phyloP scores from a whole-genome alignment of 2,888 invertebrate genomes.

The Nebria salina region DNA sequence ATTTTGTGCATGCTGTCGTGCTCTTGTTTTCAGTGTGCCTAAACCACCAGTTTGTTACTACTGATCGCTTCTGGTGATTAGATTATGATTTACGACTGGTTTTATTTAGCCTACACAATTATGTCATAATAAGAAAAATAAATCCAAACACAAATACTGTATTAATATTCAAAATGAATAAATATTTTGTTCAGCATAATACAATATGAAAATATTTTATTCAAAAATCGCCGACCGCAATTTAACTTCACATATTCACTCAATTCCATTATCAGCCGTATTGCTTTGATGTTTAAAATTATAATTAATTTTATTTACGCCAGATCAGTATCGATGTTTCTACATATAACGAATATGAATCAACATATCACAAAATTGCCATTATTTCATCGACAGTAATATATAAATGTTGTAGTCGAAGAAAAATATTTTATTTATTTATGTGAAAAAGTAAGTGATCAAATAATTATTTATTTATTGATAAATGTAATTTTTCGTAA shows the following conservation, averaged over 20 bases:
- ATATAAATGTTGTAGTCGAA: not conserved
- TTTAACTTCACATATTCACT: not conserved
- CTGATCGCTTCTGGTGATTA: not conserved
- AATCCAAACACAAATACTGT: too few relatives aligned
- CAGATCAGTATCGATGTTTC: not conserved
- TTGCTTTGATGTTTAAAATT: not conserved
- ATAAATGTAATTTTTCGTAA: too few relatives aligned
- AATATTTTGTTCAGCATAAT: not conserved
- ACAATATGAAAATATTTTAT: not conserved
- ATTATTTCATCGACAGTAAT: not conserved
- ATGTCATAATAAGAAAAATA: too few relatives aligned
- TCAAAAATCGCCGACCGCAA: not conserved
- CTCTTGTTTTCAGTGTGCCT: conserved; percentile 2
- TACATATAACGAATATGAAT: not conserved
- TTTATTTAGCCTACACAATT: not conserved
- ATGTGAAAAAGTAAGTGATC: not conserved
- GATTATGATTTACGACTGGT: not conserved
- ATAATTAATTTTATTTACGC: not conserved
- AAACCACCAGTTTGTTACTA: conserved; percentile 1
- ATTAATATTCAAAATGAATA: not conserved
- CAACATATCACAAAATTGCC: not conserved
- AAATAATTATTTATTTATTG: not conserved
- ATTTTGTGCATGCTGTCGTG: conserved; percentile 16
- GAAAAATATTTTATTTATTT: too few relatives aligned
- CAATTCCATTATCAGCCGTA: not conserved